phyloP scores from a whole-genome alignment of 2,797 vertebrate genomes.

The Danio choprae region DNA sequence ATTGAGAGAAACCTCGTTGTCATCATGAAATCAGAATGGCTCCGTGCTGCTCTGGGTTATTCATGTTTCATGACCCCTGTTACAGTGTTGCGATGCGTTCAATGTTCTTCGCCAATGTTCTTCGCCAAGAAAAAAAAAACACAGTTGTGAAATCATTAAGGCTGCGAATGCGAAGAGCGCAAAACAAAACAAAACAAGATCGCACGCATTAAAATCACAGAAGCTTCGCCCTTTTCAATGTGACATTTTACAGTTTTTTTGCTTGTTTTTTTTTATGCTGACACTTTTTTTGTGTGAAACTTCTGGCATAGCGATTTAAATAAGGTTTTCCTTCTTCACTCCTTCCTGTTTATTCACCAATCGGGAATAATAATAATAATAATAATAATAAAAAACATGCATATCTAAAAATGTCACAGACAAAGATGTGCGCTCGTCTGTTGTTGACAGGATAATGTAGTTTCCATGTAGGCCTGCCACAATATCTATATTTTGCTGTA shows the following conservation, averaged over 20 bases:
- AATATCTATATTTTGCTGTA: too few relatives aligned
- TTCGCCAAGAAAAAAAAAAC: slow-evolving; percentile 32
- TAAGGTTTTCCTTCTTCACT: not conserved
- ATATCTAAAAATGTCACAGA: too few relatives aligned
- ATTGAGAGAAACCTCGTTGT: slow-evolving; percentile 49
- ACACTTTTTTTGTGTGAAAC: not conserved
- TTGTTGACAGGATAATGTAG: too few relatives aligned
- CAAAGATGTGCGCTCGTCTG: too few relatives aligned
- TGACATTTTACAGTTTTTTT: not conserved
- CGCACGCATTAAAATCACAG: not conserved
- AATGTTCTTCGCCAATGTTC: slow-evolving; percentile 30
- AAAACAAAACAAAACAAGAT: slow-evolving; percentile 13
- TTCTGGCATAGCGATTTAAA: not conserved
- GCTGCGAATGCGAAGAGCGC: not conserved
- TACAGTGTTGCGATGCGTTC: slow-evolving; percentile 59
- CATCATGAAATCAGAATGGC: slow-evolving; percentile 47
- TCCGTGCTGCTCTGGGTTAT: slow-evolving; percentile 57
- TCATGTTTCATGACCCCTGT: slow-evolving; percentile 62
- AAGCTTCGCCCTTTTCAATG: not conserved
- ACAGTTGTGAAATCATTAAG: slow-evolving; percentile 40
- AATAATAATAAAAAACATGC: too few relatives aligned
- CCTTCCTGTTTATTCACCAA: not conserved
- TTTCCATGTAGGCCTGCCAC: too few relatives aligned
- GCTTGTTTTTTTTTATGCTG: not conserved
- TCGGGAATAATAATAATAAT: too few relatives aligned